These are phyloP conservation scores for Polia nebulosa DNA, from an alignment of 2,888 invertebrate species.

Conservation along the genomic window DNA sequence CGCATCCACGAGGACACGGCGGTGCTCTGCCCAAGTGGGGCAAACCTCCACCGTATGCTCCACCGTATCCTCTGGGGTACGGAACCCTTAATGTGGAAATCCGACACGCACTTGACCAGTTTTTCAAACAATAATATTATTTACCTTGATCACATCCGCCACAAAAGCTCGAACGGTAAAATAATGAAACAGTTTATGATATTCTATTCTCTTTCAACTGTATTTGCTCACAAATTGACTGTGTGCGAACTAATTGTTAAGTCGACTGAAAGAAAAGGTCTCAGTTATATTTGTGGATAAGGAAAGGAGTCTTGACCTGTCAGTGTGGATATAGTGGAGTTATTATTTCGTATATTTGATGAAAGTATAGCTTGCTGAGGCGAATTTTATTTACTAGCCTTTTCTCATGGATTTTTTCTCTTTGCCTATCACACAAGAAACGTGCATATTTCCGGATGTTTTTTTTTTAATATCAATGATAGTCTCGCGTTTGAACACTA, in stretches of 20 bases:
- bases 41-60: too few relatives aligned
- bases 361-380: constrained; percentile 2
- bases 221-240: constrained; percentile 29
- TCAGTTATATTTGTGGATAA: constrained; percentile 34
- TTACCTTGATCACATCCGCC: too few relatives aligned
- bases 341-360: constrained; percentile 26
- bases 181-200: neutral
- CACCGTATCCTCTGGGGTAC: too few relatives aligned
- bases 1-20: too few relatives aligned
- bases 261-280: constrained; percentile 37
- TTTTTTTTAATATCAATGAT: too few relatives aligned
- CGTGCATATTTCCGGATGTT: neutral
- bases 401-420: neutral
- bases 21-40: too few relatives aligned
- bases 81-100: too few relatives aligned
- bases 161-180: too few relatives aligned
- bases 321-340: neutral
- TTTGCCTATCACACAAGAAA: neutral
- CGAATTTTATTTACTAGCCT: neutral
- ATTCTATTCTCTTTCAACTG: constrained; percentile 2
- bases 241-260: constrained; percentile 32
- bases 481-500: too few relatives aligned
- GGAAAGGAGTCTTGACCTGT: neutral
- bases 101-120: too few relatives aligned
- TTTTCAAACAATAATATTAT: too few relatives aligned